phyloP scores from a whole-genome alignment of 53 echinoderm and acorn worm species.

The Echinarachnius parma region DNA sequence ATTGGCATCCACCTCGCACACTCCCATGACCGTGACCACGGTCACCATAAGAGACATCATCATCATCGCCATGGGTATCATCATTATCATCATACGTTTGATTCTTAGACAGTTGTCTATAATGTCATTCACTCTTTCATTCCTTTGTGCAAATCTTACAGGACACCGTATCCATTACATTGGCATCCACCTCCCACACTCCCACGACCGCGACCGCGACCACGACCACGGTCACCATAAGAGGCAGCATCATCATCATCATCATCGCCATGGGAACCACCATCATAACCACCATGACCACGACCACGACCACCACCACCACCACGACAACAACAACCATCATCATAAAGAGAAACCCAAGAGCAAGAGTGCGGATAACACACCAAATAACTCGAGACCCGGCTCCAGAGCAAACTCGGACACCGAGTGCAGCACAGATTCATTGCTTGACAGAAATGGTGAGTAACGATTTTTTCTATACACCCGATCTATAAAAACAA shows the following conservation, averaged over 20 bases:
- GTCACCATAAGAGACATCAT: no score
- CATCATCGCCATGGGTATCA: no score
- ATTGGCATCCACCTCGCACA: no score
- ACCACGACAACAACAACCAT: conserved; percentile 65
- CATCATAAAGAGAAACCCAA: conserved; percentile 65
- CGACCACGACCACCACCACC: conserved; percentile 58
- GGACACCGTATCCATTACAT: conserved; percentile 83
- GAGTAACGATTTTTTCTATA: no score
- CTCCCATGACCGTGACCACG: no score
- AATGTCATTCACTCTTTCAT: neutral
- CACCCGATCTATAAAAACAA: no score
- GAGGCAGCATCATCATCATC: neutral
- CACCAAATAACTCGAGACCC: conserved; percentile 5
- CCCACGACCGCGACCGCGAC: no score
- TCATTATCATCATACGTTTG: no score
- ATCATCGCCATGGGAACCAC: neutral
- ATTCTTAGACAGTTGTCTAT: neutral
- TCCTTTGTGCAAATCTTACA: conserved; percentile 11
- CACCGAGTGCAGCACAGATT: conserved; percentile 18
- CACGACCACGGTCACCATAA: neutral
- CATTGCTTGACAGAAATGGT: conserved; percentile 34
- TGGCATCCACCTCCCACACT: conserved; percentile 72
- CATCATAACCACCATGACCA: conserved; percentile 24
- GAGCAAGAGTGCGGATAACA: conserved; percentile 44
- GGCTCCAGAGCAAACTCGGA: conserved; percentile 20